phyloP scores from a whole-genome alignment of 1,140 invertebrate species.

The Heterodera schachtii region DNA sequence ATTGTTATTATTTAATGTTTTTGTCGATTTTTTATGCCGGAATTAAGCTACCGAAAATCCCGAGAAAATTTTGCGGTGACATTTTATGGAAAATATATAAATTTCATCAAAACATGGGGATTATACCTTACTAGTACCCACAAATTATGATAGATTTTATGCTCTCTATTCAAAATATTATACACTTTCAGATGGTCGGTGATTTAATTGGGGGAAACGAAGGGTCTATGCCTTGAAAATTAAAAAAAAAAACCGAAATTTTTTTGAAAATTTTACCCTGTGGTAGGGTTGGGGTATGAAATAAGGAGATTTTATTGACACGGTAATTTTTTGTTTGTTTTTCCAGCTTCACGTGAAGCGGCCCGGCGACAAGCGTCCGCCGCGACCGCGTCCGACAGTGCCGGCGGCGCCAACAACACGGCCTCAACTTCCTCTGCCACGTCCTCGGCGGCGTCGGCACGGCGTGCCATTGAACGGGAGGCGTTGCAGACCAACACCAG shows the following conservation, averaged over 20 bases:
- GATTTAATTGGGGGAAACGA: too few relatives aligned
- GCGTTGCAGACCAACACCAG: constrained; percentile 38
- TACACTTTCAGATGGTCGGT: too few relatives aligned
- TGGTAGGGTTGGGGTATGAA: too few relatives aligned
- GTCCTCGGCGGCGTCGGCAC: background rate
- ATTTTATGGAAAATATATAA: too few relatives aligned
- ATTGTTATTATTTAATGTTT: background rate
- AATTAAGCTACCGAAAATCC: background rate
- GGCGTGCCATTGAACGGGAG: constrained; percentile 12
- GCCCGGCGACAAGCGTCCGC: constrained; percentile 23
- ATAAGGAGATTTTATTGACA: background rate
- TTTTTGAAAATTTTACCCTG: too few relatives aligned
- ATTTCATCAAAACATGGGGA: too few relatives aligned
- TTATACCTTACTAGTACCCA: too few relatives aligned
- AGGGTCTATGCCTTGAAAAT: too few relatives aligned
- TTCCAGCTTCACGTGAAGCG: constrained; percentile 42
- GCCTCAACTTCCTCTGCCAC: background rate
- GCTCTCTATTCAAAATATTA: too few relatives aligned
- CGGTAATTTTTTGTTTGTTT: background rate
- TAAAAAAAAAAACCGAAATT: too few relatives aligned
- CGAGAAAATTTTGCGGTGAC: background rate
- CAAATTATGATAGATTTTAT: too few relatives aligned
- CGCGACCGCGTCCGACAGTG: background rate
- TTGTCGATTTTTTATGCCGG: constrained; percentile 14
- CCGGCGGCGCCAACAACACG: constrained; percentile 11